Evolutionary conservation across 2,797 vertebrate species (phyloP).

Genomic region (Siniperca scherzeri): DNA sequence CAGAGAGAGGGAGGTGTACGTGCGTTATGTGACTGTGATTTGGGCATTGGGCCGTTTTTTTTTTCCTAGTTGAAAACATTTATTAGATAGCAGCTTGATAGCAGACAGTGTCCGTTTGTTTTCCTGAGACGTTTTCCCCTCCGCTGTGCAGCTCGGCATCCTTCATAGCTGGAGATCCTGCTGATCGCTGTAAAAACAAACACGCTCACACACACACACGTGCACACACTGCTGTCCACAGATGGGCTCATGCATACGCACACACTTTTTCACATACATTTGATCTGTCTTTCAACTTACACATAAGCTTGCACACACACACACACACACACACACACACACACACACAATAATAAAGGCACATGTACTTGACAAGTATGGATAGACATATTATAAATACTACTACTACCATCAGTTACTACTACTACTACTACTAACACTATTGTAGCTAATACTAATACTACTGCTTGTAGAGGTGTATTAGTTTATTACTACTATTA

Average conservation of each 20-base stretch:
- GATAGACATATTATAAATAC: neutral
- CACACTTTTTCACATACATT: slow-evolving; percentile 20
- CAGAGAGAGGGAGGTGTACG: slow-evolving; percentile 59
- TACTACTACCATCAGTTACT: no score
- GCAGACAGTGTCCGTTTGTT: slow-evolving; percentile 69
- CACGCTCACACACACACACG: slow-evolving; percentile 36
- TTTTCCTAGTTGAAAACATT: slow-evolving; percentile 68
- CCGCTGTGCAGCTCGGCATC: slow-evolving; percentile 60
- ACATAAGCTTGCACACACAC: neutral
- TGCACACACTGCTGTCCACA: slow-evolving; percentile 35
- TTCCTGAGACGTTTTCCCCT: slow-evolving; percentile 64
- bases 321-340: no score
- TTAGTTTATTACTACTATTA: no score
- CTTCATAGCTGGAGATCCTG: slow-evolving; percentile 69
- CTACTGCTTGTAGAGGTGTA: neutral
- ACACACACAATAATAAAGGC: neutral
- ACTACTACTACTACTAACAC: neutral
- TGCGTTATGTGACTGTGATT: slow-evolving; percentile 55
- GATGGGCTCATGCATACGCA: slow-evolving; percentile 24
- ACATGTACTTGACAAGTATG: neutral
- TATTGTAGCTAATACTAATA: neutral
- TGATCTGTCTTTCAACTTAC: neutral
- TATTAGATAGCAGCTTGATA: slow-evolving; percentile 59
- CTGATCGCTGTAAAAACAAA: slow-evolving; percentile 73
- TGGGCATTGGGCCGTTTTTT: slow-evolving; percentile 27